phyloP scores from a whole-genome alignment of 1,140 invertebrate genomes.

The Polypedilum pembai region DNA sequence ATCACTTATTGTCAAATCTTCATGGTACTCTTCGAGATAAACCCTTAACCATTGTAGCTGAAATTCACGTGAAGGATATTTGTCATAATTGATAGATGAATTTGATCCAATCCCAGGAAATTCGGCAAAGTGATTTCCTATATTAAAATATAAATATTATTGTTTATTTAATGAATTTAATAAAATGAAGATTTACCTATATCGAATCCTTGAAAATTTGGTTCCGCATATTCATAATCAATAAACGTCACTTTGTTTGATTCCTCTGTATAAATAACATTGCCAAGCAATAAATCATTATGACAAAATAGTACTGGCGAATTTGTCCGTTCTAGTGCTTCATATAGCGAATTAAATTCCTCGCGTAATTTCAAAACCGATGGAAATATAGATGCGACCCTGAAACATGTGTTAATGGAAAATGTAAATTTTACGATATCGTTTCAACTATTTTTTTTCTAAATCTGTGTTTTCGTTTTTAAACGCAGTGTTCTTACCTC shows the following conservation, averaged over 20 bases:
- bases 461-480: neutral
- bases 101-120: slow-evolving; percentile 72
- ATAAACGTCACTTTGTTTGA: slow-evolving; percentile 80
- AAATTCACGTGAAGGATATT: slow-evolving; percentile 72
- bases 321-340: slow-evolving; percentile 53
- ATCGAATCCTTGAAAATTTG: slow-evolving; percentile 93
- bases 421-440: slow-evolving; percentile 29
- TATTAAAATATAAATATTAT: no score
- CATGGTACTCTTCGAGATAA: slow-evolving; percentile 62
- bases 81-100: slow-evolving; percentile 62
- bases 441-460: neutral
- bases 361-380: slow-evolving; percentile 47
- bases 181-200: no score
- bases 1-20: slow-evolving; percentile 44
- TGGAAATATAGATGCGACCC: slow-evolving; percentile 30
- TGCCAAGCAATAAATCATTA: slow-evolving; percentile 93
- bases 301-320: slow-evolving; percentile 92
- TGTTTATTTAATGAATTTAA: no score
- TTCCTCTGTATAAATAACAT: slow-evolving; percentile 76
- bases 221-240: slow-evolving; percentile 93
- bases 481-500: slow-evolving; percentile 45
- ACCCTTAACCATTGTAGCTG: slow-evolving; percentile 73
- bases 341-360: slow-evolving; percentile 63
- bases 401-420: slow-evolving; percentile 29
- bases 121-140: slow-evolving; percentile 97